Evolutionary conservation across 2,113 vertebrate species (phyloP).

Genomic region (Pterophyllum scalare): DNA sequence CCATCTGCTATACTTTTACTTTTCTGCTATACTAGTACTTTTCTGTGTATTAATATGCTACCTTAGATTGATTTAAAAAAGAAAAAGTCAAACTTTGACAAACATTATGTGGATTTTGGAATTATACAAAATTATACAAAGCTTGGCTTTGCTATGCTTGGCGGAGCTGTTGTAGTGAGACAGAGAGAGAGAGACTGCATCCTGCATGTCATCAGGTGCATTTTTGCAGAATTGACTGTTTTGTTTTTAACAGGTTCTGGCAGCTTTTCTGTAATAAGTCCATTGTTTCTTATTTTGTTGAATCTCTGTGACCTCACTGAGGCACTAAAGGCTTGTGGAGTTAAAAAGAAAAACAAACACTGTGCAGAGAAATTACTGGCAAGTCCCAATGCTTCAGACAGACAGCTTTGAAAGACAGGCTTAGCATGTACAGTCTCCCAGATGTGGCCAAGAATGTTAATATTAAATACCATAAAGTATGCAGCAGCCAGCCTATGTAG

Average conservation of each 20-base stretch:
- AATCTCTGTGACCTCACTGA: not conserved
- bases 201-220: not conserved
- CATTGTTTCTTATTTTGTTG: not conserved
- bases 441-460: not conserved
- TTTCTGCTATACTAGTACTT: too few relatives aligned
- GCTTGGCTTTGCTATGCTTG: not conserved
- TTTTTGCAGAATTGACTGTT: not conserved
- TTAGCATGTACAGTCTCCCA: not conserved
- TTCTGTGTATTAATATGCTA: not conserved
- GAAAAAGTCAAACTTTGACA: not conserved
- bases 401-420: not conserved
- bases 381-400: not conserved
- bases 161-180: not conserved
- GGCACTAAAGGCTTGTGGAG: not conserved
- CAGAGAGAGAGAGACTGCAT: not conserved
- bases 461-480: not conserved
- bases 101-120: not conserved
- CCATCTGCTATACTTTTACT: too few relatives aligned
- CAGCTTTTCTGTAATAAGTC: not conserved
- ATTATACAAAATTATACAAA: not conserved
- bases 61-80: not conserved
- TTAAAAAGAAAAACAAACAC: not conserved
- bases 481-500: not conserved
- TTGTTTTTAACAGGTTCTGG: not conserved
- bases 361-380: not conserved